Evolutionary conservation across 2,888 invertebrate species (phyloP).

Genomic region (Lobophora halterata): DNA sequence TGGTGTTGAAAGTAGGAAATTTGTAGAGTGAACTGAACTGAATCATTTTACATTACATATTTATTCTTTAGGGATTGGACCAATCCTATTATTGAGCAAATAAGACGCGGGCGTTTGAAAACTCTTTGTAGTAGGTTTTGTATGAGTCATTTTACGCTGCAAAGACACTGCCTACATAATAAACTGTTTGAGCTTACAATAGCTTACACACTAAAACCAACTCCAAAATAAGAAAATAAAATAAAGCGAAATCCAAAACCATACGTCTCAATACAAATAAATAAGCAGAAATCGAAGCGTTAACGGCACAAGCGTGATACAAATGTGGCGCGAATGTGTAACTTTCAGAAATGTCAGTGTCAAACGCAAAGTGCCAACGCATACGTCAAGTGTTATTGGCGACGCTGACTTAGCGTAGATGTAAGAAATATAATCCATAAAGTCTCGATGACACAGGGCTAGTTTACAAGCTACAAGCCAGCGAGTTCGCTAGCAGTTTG

Average conservation of each 20-base stretch:
- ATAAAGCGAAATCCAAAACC: slow-evolving; percentile 19
- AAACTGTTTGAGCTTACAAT: slow-evolving; percentile 25
- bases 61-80: too few relatives aligned
- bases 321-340: slow-evolving; percentile 16
- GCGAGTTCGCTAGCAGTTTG: too few relatives aligned
- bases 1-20: too few relatives aligned
- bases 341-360: slow-evolving; percentile 21
- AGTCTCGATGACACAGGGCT: too few relatives aligned
- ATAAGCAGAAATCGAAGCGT: slow-evolving; percentile 34
- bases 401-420: slow-evolving; percentile 1
- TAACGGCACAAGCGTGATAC: slow-evolving; percentile 42
- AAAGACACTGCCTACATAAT: slow-evolving; percentile 1
- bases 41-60: too few relatives aligned
- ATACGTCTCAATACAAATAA: slow-evolving; percentile 21
- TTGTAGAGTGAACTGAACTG: too few relatives aligned
- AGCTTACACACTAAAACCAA: slow-evolving; percentile 24
- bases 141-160: slow-evolving; percentile 5
- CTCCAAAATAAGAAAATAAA: slow-evolving; percentile 6
- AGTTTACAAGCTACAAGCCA: too few relatives aligned
- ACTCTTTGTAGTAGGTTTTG: too few relatives aligned
- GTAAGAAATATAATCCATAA: slow-evolving; percentile 4
- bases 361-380: slow-evolving; percentile 14
- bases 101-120: too few relatives aligned
- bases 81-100: too few relatives aligned
- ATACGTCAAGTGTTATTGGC: slow-evolving; percentile 14